A percentile compares a stretch with the other conserved stretches of the same genome.
These are phyloP conservation scores for Oryctolagus cuniculus DNA, from an alignment of 2,113 vertebrate species.

Conservation along the genomic window mOryCun1.1 NC_091442.1:45576501-45577000, in stretches of 20 bases:
- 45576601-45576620: background rate
- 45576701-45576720: background rate
- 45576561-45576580: background rate
- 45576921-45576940: background rate
- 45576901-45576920: background rate
- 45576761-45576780: conserved; percentile 13
- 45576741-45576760: background rate
- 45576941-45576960: background rate
- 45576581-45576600: background rate
- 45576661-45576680: conserved; percentile 6
- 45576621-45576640: conserved; percentile 22
- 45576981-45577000: background rate
- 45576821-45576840: background rate
- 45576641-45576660: background rate
- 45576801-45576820: background rate
- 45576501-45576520: background rate
- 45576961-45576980: background rate
- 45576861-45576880: background rate
- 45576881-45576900: background rate
- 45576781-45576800: background rate
- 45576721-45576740: background rate
- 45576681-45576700: conserved; percentile 33
- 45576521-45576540: background rate
- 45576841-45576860: background rate
- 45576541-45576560: background rate